Evolutionary conservation across 64 coral and sea anemone genomes (phyloP).

Genomic region (Astreopora myriophthalma): DNA sequence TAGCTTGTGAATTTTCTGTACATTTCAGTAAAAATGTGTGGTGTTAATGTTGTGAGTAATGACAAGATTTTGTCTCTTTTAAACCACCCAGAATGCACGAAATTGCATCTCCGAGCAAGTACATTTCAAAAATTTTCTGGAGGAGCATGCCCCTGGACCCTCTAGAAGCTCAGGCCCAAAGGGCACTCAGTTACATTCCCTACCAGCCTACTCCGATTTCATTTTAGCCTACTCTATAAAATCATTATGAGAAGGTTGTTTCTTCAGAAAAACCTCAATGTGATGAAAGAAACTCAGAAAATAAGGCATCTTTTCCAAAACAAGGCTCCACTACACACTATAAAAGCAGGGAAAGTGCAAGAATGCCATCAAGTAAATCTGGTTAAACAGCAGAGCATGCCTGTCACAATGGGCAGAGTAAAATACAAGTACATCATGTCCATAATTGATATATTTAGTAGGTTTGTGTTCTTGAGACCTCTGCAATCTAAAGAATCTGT

Average conservation of each 20-base stretch:
- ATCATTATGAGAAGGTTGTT: constrained; percentile 34
- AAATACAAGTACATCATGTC: no score
- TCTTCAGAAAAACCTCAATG: constrained; percentile 7
- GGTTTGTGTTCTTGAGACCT: constrained; percentile 10
- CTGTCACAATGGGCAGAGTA: no score
- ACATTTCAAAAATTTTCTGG: neutral
- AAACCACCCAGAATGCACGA: no score
- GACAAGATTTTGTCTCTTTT: neutral
- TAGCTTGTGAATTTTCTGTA: neutral
- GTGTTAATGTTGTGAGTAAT: neutral
- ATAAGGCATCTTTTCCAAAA: constrained; percentile 24
- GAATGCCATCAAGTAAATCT: no score
- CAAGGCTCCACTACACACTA: constrained; percentile 31
- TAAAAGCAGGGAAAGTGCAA: no score
- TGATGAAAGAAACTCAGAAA: constrained; percentile 15
- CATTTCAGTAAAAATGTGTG: neutral
- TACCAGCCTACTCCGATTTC: constrained; percentile 6
- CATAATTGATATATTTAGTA: constrained; percentile 40
- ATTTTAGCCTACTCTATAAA: neutral
- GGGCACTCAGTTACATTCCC: neutral
- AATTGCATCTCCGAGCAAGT: no score
- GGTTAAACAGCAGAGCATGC: constrained; percentile 16
- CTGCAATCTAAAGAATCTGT: constrained; percentile 26
- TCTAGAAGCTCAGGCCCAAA: no score
- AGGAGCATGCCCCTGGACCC: no score